Base-by-base conservation (phyloP, 2,888 invertebrate species). In the Xestia xanthographa region DNA sequence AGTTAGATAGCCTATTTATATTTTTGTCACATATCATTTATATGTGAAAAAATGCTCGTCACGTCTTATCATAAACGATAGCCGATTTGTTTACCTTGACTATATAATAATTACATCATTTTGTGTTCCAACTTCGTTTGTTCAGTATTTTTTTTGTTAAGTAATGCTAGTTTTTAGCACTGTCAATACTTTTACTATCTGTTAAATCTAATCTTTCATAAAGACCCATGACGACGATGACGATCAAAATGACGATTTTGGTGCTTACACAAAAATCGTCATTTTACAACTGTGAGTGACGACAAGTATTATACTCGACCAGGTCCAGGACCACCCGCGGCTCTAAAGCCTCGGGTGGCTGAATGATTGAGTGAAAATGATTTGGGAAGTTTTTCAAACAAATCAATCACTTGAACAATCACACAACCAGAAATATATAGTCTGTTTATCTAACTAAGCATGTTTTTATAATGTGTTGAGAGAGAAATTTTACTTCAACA, bases 211-310 rank as follows among this genome's bases (percentile, higher is more conserved):
- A 63, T 63, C 63, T 62, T 62, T 38, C 14, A 1, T 41, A n/a
- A n/a, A 22, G 34, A 63, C n/a, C 9, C n/a, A 8, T 63, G 63
- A 41, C 41, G 41, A 26, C 43, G 17, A 63, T 63, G 63, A 63
- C 17, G 63, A 41, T 38, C 14, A n/a, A 63, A 63, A 41, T 41
- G 38, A 63, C 63, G 63, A 63, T 41, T 17, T 17, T 41, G n/a
- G 41, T 26, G 62, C 41, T n/a, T 63, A 63, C 41, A 41, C 8
- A 41, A 63, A 8, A 41, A 17, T 63, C 14, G 63, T 63, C n/a
- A 63, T n/a, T 63, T 63, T 41, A 41, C 60, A 34, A 60, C 34
- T 60, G 34, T 58, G 34, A 34, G 60, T 60, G 60, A 60, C 34
- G 29, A 60, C 20, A 34, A 60, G 11, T 26, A 48, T 5, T 45